phyloP scores from a whole-genome alignment of 2,888 invertebrate species.

The Invenusta paracnida region DNA sequence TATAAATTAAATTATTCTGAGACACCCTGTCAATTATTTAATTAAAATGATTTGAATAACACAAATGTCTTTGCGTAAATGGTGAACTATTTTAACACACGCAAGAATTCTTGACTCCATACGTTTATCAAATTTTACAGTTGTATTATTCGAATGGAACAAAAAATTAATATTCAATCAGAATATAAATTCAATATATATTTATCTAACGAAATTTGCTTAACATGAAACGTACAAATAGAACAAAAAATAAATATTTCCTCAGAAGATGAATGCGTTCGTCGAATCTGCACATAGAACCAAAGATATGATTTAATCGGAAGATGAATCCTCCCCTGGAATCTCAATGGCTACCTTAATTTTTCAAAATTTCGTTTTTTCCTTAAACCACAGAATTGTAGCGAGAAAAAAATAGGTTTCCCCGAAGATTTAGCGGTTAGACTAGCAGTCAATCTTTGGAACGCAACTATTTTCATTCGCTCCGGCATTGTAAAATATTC shows the following conservation, averaged over 20 bases:
- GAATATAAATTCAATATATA: too few species aligned
- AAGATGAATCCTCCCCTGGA: background rate
- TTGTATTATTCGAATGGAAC: too few species aligned
- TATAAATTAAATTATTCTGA: too few species aligned
- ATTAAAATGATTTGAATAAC: too few species aligned
- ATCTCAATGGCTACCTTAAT: background rate
- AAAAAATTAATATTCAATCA: too few species aligned
- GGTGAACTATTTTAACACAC: too few species aligned
- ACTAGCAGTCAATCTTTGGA: background rate
- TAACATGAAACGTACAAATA: background rate
- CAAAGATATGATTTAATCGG: background rate
- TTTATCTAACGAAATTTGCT: background rate
- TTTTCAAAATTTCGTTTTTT: background rate
- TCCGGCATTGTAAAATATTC: background rate
- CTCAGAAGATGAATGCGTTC: background rate
- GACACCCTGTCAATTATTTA: too few species aligned
- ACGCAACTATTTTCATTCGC: background rate
- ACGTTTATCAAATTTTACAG: too few species aligned
- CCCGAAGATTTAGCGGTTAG: background rate
- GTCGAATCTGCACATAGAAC: too few species aligned
- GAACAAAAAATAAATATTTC: background rate
- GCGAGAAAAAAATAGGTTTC: background rate
- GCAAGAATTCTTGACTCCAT: too few species aligned
- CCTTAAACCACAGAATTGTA: background rate
- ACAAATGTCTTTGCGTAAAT: too few species aligned